phyloP scores from a whole-genome alignment of 2,888 invertebrate genomes.

The Acanthosepion lycidas region DNA sequence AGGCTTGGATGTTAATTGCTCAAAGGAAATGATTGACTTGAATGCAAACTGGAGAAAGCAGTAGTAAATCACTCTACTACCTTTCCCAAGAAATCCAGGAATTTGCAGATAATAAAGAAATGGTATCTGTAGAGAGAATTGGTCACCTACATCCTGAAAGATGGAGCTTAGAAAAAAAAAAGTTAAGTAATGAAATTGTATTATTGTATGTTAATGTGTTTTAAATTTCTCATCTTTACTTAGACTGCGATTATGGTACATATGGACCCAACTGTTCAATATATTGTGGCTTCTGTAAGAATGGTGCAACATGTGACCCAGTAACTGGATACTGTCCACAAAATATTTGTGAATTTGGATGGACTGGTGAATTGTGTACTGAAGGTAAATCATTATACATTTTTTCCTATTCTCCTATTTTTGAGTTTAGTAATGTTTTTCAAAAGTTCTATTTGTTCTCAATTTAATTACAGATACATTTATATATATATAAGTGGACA shows the following conservation, averaged over 20 bases:
- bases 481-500: too few relatives aligned
- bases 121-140: too few relatives aligned
- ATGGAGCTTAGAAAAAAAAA: not conserved
- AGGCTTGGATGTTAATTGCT: too few relatives aligned
- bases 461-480: too few relatives aligned
- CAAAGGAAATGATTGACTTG: too few relatives aligned
- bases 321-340: slow-evolving; percentile 55
- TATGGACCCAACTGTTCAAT: slow-evolving; percentile 46
- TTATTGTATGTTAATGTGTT: not conserved
- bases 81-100: too few relatives aligned
- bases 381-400: slow-evolving; percentile 50
- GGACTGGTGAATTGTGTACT: slow-evolving; percentile 56
- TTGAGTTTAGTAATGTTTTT: not conserved
- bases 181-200: not conserved
- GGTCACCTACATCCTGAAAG: too few relatives aligned
- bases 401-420: not conserved
- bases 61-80: too few relatives aligned
- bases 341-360: slow-evolving; percentile 57
- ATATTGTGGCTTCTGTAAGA: slow-evolving; percentile 56
- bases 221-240: not conserved
- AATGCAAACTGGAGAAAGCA: too few relatives aligned
- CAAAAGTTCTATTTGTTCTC: too few relatives aligned
- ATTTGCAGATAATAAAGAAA: too few relatives aligned
- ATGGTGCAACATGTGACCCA: slow-evolving; percentile 57
- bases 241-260: slow-evolving; percentile 46